These are phyloP conservation scores for Vollenhovia emeryi DNA, from an alignment of 1,140 invertebrate genomes.

Conservation along the genomic window DNA sequence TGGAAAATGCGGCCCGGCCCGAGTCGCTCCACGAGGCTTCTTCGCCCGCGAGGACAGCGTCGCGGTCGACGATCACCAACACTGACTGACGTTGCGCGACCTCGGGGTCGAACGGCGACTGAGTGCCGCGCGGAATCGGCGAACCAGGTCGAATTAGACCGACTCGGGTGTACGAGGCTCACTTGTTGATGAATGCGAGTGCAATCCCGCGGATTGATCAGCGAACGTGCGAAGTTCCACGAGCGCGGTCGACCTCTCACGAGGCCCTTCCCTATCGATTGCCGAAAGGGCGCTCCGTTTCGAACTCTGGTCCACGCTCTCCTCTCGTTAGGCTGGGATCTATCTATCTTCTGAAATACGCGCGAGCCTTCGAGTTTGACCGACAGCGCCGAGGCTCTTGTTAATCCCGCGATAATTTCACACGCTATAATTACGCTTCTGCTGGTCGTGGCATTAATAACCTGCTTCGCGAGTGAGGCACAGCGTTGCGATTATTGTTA, in stretches of 20 bases:
- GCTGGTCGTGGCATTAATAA: background rate
- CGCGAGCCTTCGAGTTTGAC: background rate
- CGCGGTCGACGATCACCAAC: background rate
- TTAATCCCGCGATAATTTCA: background rate
- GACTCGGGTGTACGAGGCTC: conserved; percentile 58
- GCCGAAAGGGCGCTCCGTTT: conserved; percentile 63
- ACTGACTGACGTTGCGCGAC: background rate
- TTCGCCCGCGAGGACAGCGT: background rate
- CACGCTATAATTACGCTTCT: background rate
- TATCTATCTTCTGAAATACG: background rate
- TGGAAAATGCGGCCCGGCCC: background rate
- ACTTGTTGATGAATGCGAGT: conserved; percentile 81
- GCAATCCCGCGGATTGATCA: conserved; percentile 73
- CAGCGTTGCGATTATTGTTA: background rate
- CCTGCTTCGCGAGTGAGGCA: background rate
- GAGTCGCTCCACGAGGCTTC: background rate
- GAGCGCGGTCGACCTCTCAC: conserved; percentile 74
- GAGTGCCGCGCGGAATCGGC: background rate
- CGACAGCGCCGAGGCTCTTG: background rate
- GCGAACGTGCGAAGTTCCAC: conserved; percentile 76
- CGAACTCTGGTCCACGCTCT: conserved; percentile 56
- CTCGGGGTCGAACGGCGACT: background rate
- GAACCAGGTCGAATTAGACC: background rate
- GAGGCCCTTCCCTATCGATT: conserved; percentile 72
- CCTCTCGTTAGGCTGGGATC: background rate